Evolutionary conservation across 2,113 vertebrate species (phyloP).

Genomic region (Notechis scutatus): DNA sequence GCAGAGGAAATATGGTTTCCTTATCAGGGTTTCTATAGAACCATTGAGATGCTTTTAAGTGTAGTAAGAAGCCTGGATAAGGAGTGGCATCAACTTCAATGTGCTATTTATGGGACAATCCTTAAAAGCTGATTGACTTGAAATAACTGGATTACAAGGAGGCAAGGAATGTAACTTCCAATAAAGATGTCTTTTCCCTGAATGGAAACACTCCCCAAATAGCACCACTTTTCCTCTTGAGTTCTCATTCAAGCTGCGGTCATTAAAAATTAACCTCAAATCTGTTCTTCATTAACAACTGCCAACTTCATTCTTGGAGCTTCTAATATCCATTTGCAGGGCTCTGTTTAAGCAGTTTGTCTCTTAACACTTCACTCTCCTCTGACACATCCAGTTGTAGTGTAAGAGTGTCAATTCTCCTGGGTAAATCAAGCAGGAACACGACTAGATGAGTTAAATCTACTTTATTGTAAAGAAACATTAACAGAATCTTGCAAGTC

Average conservation of each 20-base stretch:
- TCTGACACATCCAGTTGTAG: slow-evolving; percentile 46
- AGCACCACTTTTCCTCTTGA: background rate
- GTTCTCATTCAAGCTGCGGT: slow-evolving; percentile 29
- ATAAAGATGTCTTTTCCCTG: background rate
- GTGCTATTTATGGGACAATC: background rate
- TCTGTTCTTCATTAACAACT: slow-evolving; percentile 46
- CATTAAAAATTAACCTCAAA: slow-evolving; percentile 62
- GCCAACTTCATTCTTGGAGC: slow-evolving; percentile 40
- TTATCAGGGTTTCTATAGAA: background rate
- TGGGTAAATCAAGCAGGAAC: background rate
- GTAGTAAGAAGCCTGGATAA: background rate
- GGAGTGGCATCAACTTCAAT: slow-evolving; percentile 8
- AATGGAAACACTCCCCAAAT: slow-evolving; percentile 32
- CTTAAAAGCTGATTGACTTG: slow-evolving; percentile 25
- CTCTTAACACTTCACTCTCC: slow-evolving; percentile 60
- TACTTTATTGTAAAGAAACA: background rate
- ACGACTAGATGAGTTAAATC: background rate
- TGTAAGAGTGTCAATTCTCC: slow-evolving; percentile 20
- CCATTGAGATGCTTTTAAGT: background rate
- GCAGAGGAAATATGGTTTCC: background rate
- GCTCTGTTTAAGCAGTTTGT: slow-evolving; percentile 66
- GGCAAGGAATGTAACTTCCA: background rate
- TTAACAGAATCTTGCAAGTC: background rate
- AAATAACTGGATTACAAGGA: slow-evolving; percentile 8
- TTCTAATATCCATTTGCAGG: slow-evolving; percentile 44